A percentile compares a stretch with the other conserved stretches of the same genome.
Evolutionary conservation across 2,113 vertebrate species (phyloP).

Genomic region (Calyptommatus sinebrachiatus): DNA sequence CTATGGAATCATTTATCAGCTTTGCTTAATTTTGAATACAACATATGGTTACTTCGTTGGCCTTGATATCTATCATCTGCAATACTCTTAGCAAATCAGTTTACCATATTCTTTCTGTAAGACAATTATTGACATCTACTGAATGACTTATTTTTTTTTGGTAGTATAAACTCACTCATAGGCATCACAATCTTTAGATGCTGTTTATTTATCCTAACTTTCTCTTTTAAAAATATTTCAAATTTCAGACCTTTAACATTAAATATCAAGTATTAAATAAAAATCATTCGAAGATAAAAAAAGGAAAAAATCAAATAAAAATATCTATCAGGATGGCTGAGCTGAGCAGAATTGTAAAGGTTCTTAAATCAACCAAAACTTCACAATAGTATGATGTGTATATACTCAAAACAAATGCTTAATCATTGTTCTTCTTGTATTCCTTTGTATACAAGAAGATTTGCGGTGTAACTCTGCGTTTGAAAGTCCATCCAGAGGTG

Average conservation of each 20-base stretch:
- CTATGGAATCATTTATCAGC: neutral
- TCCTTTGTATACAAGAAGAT: neutral
- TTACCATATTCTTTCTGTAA: neutral
- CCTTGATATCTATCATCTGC: neutral
- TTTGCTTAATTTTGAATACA: neutral
- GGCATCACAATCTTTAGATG: neutral
- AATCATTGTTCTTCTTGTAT: neutral
- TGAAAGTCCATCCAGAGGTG: constrained; percentile 9
- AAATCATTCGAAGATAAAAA: no score
- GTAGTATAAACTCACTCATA: fast-evolving
- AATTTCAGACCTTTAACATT: neutral
- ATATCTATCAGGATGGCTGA: neutral
- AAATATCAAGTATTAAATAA: no score
- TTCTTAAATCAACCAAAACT: neutral
- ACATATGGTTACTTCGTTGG: neutral
- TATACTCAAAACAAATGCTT: neutral
- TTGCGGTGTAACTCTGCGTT: neutral
- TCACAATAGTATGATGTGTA: neutral
- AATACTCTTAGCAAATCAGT: neutral
- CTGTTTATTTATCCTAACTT: neutral
- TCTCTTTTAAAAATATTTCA: neutral
- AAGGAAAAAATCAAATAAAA: no score
- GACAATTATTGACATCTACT: fast-evolving
- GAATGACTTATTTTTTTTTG: neutral
- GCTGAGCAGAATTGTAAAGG: neutral